A percentile compares a stretch with the other conserved stretches of the same genome.
phyloP scores from a whole-genome alignment of 2,113 vertebrate genomes.

The Seriola rivoliana region DNA sequence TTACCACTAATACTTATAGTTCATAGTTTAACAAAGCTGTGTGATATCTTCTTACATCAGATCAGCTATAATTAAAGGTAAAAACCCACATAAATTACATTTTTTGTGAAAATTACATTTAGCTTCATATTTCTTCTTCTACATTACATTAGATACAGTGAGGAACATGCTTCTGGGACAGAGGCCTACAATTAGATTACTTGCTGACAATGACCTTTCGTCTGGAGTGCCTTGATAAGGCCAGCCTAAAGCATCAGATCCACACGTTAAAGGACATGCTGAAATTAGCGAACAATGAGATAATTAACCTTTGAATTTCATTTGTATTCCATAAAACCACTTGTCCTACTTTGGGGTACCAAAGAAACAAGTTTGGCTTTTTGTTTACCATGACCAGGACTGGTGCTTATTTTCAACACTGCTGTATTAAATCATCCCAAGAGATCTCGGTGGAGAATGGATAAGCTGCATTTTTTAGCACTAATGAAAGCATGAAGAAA shows the following conservation, averaged over 20 bases:
- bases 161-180: slow-evolving; percentile 26
- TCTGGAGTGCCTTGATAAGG: slow-evolving; percentile 76
- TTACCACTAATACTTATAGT: not conserved
- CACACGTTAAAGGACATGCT: slow-evolving; percentile 71
- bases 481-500: not conserved
- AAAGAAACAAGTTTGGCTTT: not conserved
- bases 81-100: slow-evolving; percentile 32
- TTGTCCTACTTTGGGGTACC: slow-evolving; percentile 30
- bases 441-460: not conserved
- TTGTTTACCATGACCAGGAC: not conserved
- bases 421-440: not conserved
- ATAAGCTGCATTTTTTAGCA: not conserved
- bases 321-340: slow-evolving; percentile 62
- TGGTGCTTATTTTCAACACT: not conserved
- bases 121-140: slow-evolving; percentile 21
- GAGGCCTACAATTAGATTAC: slow-evolving; percentile 69
- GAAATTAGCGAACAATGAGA: slow-evolving; percentile 71
- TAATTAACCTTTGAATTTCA: slow-evolving; percentile 80
- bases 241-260: slow-evolving; percentile 70
- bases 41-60: not conserved
- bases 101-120: slow-evolving; percentile 27
- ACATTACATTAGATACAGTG: slow-evolving; percentile 39
- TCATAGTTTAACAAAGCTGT: not conserved
- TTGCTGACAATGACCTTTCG: slow-evolving; percentile 80
- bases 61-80: slow-evolving; percentile 4